Evolutionary conservation across 2,113 vertebrate species (phyloP).

Genomic region (Clarias gariepinus): DNA sequence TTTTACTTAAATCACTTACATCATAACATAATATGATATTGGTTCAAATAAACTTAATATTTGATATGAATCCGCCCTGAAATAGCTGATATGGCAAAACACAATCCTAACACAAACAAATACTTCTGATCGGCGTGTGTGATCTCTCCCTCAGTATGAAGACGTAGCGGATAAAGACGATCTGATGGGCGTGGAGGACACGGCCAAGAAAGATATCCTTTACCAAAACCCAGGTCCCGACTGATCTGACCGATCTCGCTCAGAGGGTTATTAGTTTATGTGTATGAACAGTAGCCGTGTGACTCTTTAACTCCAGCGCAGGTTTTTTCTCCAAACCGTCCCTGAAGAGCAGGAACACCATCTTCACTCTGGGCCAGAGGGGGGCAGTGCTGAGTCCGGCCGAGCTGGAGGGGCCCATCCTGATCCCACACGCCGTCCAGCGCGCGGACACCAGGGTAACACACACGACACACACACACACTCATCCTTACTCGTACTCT

Average conservation of each 20-base stretch:
- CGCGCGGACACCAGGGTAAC: conserved; percentile 77
- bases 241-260: neutral
- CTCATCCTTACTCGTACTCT: neutral
- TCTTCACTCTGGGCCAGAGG: conserved; percentile 89
- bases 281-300: neutral
- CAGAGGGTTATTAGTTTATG: neutral
- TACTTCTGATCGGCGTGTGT: too few species aligned
- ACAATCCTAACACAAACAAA: too few species aligned
- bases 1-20: too few species aligned
- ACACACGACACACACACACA: conserved; percentile 53
- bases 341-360: conserved; percentile 88
- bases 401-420: conserved; percentile 88
- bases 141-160: conserved; percentile 76
- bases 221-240: neutral
- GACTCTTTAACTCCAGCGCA: conserved; percentile 63
- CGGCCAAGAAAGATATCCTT: conserved; percentile 92
- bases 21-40: too few species aligned
- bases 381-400: conserved; percentile 80
- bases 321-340: conserved; percentile 92
- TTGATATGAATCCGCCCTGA: too few species aligned
- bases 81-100: too few species aligned
- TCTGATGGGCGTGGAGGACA: conserved; percentile 92
- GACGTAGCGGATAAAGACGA: conserved; percentile 94
- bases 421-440: conserved; percentile 89
- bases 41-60: too few species aligned